A percentile compares a stretch with the other conserved stretches of the same genome.
These are phyloP conservation scores for Gymnothorax reevesii DNA, from an alignment of 2,797 vertebrate genomes.

Conservation along the genomic window DNA sequence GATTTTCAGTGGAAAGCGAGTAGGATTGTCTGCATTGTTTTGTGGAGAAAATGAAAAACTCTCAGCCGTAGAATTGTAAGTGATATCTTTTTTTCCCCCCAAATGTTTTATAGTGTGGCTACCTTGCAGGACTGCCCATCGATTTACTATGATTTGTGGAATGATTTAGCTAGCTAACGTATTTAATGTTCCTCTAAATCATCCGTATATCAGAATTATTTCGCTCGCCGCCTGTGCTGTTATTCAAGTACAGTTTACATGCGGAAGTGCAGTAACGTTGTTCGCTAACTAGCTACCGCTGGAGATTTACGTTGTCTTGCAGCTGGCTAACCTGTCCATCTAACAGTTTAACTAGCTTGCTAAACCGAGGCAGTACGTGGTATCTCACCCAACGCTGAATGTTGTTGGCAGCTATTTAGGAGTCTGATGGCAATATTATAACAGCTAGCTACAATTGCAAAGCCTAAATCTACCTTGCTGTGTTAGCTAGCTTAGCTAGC, in stretches of 20 bases:
- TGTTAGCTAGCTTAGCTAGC: neutral
- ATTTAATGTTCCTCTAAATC: neutral
- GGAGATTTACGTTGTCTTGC: neutral
- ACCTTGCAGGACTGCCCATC: neutral
- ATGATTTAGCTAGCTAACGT: neutral
- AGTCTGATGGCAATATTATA: neutral
- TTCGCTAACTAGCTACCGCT: neutral
- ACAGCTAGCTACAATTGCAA: neutral
- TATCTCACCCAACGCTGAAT: neutral
- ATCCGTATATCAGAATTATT: neutral
- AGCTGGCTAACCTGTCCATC: neutral
- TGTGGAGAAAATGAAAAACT: conserved; percentile 1
- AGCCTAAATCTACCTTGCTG: neutral
- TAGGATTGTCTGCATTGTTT: neutral
- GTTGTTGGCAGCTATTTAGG: neutral
- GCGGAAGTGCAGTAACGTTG: neutral
- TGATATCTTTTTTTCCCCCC: neutral
- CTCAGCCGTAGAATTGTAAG: conserved; percentile 1
- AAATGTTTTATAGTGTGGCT: neutral
- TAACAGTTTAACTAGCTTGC: neutral
- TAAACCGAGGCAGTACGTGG: too few species aligned
- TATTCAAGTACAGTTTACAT: neutral
- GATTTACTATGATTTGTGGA: neutral
- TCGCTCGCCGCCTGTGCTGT: conserved; percentile 1
- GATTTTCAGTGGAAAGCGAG: neutral